phyloP scores from a whole-genome alignment of 2,888 invertebrate species.

The Nectonema munidae region DNA sequence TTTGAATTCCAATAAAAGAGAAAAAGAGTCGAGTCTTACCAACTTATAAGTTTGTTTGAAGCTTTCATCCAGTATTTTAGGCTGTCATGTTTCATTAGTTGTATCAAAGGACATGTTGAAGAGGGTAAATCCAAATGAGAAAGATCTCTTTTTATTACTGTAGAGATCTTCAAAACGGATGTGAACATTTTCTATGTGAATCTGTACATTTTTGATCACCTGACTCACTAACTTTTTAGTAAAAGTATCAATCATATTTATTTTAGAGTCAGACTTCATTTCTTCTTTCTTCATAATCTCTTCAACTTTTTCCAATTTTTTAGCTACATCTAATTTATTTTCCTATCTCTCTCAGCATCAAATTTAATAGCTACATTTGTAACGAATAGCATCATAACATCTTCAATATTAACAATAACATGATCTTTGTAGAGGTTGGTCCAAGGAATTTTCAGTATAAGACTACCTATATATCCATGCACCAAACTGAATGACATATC shows the following conservation, averaged over 20 bases:
- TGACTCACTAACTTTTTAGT: slow-evolving; percentile 29
- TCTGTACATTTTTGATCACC: slow-evolving; percentile 29
- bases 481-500: slow-evolving; percentile 71
- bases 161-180: slow-evolving; percentile 29
- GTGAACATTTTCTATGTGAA: slow-evolving; percentile 28
- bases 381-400: slow-evolving; percentile 49
- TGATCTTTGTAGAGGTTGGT: slow-evolving; percentile 74
- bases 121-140: slow-evolving; percentile 44
- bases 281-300: slow-evolving; percentile 10
- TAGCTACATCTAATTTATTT: slow-evolving; percentile 37
- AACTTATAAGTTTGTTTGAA: slow-evolving; percentile 41
- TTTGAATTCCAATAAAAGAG: slow-evolving; percentile 52
- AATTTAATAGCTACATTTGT: slow-evolving; percentile 51
- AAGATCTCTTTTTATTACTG: slow-evolving; percentile 27
- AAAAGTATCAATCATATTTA: slow-evolving; percentile 25
- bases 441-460: slow-evolving; percentile 85
- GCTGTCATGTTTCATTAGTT: slow-evolving; percentile 53
- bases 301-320: slow-evolving; percentile 29
- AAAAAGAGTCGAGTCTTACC: slow-evolving; percentile 42
- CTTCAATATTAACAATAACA: slow-evolving; percentile 58
- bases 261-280: not conserved
- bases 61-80: slow-evolving; percentile 37
- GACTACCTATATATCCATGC: slow-evolving; percentile 54
- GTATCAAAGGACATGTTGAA: slow-evolving; percentile 53
- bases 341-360: slow-evolving; percentile 50